Base-by-base conservation (phyloP, 2,797 vertebrate species). In the Acanthiza pusilla region DNA sequence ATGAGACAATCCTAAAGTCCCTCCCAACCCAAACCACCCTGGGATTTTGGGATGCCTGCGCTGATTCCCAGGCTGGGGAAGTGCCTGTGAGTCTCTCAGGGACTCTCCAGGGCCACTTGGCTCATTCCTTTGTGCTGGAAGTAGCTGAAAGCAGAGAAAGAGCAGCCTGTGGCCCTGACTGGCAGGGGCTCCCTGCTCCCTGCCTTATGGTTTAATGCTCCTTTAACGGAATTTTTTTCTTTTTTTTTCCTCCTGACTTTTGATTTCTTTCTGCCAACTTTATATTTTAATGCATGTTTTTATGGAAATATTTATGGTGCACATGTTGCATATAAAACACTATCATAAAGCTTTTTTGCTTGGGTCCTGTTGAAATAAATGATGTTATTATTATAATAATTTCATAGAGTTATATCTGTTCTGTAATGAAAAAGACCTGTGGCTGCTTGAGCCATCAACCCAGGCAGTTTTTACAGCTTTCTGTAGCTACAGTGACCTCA, bases 301-400 rank as follows among this genome's bases (percentile, higher is more conserved):
- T 97, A 97, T 97, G 97, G 97, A 97, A 98, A 97, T 97, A 98
- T 97, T 98, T 97, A 98, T 88, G 92, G 97, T 4, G 81, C 98
- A 97, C 97, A 96, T 97, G 97, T 93, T 96, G 93, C 95, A 13
- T 72, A 93, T 98, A 98, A 98, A 98, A 97, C 96, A 79, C 87
- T 77, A 73, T 88, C 87, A 93, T 98, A 97, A 98, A 97, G 96
- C 88, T 62, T 63, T 88, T 97, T 86, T 95, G 91, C 95, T 94
- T 91, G 96, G 57, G 67, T 36, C 95, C 96, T 91, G 97, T 95
- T 94, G 97, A 97, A 96, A 96, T 97, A 97, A 97, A 97, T 85
- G 97, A 95, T 96, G 96, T 91, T 96, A 95, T 97, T 96, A 96
- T 96, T 93, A 95, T 96, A 96, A 92, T 93, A 89, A 93, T 96